A percentile compares a stretch with the other conserved stretches of the same genome.
Evolutionary conservation across 2,797 vertebrate species (phyloP).

Genomic region (Sebastes itinus): DNA sequence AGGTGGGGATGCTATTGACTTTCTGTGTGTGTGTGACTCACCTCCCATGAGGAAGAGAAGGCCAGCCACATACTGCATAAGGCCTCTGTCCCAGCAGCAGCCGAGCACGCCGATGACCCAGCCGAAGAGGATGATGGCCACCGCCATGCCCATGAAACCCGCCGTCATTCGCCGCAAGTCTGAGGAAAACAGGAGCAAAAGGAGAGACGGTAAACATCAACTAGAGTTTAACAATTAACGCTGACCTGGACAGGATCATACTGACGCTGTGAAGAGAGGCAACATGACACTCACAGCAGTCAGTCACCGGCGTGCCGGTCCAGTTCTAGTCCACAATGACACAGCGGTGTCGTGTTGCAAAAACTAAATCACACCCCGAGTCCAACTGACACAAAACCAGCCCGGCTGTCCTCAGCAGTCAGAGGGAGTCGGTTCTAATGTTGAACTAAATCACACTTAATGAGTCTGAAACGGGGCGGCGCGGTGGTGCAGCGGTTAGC

Average conservation of each 20-base stretch:
- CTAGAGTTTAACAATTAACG: background rate
- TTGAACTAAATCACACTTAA: background rate
- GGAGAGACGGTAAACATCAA: background rate
- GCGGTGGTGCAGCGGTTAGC: no score
- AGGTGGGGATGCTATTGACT: no score
- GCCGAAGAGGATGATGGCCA: conserved; percentile 98
- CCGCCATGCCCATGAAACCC: conserved; percentile 99
- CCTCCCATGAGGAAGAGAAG: conserved; percentile 99
- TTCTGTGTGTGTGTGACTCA: conserved; percentile 71
- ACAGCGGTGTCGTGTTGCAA: background rate
- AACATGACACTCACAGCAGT: background rate
- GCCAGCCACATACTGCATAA: conserved; percentile 99
- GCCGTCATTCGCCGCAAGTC: conserved; percentile 98
- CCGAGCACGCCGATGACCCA: conserved; percentile 97
- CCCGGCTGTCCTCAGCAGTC: background rate
- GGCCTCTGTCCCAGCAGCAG: conserved; percentile 98
- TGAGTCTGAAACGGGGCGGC: background rate
- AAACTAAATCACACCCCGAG: background rate
- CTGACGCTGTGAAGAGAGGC: background rate
- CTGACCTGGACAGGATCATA: background rate
- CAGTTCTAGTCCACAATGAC: background rate
- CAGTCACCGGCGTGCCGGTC: background rate
- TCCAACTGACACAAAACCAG: background rate
- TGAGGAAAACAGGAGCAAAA: conserved; percentile 57
- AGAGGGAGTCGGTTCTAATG: background rate